Conservation (phyloP, 1,140 invertebrate genomes). For the Colletes latitarsis region DNA sequence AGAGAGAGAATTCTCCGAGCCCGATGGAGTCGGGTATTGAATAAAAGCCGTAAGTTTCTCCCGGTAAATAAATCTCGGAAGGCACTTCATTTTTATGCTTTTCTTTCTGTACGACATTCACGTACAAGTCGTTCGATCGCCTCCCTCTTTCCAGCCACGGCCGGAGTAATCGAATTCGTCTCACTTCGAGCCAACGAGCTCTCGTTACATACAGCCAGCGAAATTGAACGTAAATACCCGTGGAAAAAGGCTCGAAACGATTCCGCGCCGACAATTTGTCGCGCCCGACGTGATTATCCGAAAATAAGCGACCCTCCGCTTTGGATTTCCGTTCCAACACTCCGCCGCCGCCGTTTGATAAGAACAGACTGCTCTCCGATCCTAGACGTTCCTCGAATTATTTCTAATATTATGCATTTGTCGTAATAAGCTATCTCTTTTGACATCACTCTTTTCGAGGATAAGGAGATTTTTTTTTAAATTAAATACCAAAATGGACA, state of each 20-base stretch:
- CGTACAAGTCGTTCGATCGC: constrained; percentile 37
- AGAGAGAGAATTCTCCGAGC: constrained; percentile 1
- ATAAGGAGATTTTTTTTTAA: too few species aligned
- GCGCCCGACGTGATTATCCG: constrained; percentile 28
- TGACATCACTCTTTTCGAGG: too few species aligned
- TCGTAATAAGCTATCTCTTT: too few species aligned
- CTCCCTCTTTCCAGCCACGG: neutral
- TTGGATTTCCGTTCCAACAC: neutral
- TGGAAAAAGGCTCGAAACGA: neutral
- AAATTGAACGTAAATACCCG: constrained; percentile 54
- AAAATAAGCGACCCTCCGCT: constrained; percentile 2
- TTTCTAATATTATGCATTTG: too few species aligned
- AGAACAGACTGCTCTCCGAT: too few species aligned
- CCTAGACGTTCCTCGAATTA: too few species aligned
- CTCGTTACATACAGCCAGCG: constrained; percentile 46
- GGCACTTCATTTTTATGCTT: constrained; percentile 42
- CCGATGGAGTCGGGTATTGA: constrained; percentile 27
- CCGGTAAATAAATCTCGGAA: constrained; percentile 47
- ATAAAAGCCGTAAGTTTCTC: constrained; percentile 42
- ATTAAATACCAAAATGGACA: too few species aligned
- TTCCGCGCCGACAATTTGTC: neutral
- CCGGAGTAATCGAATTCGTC: constrained; percentile 50
- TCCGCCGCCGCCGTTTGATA: neutral
- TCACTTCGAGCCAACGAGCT: constrained; percentile 52
- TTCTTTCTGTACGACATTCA: constrained; percentile 51